These are phyloP conservation scores for Taenioides sp. DNA, from an alignment of 2,797 vertebrate species.

Conservation along the genomic window DNA sequence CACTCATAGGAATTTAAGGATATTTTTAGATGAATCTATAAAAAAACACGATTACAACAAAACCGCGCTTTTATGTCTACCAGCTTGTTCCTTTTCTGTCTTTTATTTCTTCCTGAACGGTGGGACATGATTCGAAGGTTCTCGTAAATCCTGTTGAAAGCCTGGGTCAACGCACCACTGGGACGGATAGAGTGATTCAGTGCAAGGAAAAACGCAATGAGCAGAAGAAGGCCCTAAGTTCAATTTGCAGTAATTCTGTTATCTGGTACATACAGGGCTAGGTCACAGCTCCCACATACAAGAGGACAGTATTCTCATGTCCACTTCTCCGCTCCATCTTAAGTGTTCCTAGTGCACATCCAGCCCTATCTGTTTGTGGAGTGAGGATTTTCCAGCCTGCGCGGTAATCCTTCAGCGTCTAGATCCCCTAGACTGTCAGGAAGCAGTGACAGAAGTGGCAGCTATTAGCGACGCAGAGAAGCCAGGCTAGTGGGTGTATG, in stretches of 20 bases:
- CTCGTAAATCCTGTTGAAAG: constrained; percentile 54
- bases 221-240: constrained; percentile 58
- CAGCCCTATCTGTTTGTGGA: constrained; percentile 18
- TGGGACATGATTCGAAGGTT: constrained; percentile 39
- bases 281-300: constrained; percentile 58
- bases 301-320: constrained; percentile 35
- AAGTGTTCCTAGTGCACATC: constrained; percentile 14
- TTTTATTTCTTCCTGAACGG: constrained; percentile 25
- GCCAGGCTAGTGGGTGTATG: constrained; percentile 19
- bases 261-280: constrained; percentile 66
- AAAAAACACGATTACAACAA: not conserved
- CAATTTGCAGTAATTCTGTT: constrained; percentile 80
- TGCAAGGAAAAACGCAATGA: constrained; percentile 30
- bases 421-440: constrained; percentile 43
- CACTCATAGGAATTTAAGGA: not conserved
- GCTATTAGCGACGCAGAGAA: constrained; percentile 40
- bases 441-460: constrained; percentile 42
- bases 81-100: constrained; percentile 10
- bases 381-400: constrained; percentile 17
- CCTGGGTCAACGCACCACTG: constrained; percentile 26
- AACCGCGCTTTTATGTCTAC: not conserved
- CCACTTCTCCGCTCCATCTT: constrained; percentile 36
- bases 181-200: constrained; percentile 42
- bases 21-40: not conserved
- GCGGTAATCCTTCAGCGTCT: constrained; percentile 39